Base-by-base conservation (phyloP, 1,140 invertebrate genomes). In the Triops longicaudatus region DNA sequence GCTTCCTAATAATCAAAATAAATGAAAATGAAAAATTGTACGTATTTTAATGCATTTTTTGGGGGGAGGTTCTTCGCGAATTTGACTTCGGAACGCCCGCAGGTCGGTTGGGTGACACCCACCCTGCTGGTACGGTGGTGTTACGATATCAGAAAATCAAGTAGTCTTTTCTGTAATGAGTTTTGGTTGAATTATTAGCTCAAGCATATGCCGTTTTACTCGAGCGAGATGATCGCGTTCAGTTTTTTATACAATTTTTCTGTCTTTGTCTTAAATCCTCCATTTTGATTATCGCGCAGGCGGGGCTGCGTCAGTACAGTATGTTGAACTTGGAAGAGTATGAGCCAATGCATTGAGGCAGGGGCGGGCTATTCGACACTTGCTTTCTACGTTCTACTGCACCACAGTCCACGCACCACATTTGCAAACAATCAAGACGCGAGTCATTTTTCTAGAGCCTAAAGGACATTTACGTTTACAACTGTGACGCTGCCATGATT, bases 301-400 rank as follows among this genome's bases (percentile, higher is more conserved):
- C 50, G 50, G 50, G 50, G 50, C 50, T 37, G 22, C 17, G 50
- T 63, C 14, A 63, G 14, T 63, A n/a, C 9, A 63, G 50, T 6
- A n/a, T 63, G 50, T 12, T 22, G 3, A 5, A 63, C 50, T n/a
- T 14, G 50, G 50, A 63, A 22, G 22, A 63, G 50, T 17, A n/a
- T 22, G 17, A 63, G 50, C 50, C 50, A 63, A 63, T 63, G 50
- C 50, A 63, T 63, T 22, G 50, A 14, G 50, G n/a, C 50, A 63
- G 14, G 50, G 50, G 50, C 50, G 50, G 50, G 50, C 17, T 63
- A 63, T 63, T 63, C 50, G 50, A 63, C 50, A 63, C 50, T 63
- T 63, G 14, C 50, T 63, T 63, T 63, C 22, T 63, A 63, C 50
- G 5, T 63, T 17, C 50, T 22, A 63, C 50, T 22, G 7, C 50